Evolutionary conservation across 2,797 vertebrate genomes (phyloP).

Genomic region (Selene dorsalis): DNA sequence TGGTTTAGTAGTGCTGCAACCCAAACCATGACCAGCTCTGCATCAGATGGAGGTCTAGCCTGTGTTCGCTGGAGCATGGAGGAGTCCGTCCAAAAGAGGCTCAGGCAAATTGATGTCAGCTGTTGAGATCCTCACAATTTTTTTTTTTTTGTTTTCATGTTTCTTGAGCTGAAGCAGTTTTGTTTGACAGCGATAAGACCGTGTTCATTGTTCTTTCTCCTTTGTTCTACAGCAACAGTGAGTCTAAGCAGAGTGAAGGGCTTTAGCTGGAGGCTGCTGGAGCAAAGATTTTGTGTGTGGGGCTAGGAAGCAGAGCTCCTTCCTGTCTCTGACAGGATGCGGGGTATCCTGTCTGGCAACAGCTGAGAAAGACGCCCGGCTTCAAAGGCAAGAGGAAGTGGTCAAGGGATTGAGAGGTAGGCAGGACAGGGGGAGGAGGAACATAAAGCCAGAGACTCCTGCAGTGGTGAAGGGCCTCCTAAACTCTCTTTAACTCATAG

Average conservation of each 20-base stretch:
- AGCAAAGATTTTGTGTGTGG: slow-evolving; percentile 59
- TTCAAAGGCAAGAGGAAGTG: slow-evolving; percentile 83
- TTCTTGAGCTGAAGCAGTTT: slow-evolving; percentile 8
- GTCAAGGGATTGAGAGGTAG: slow-evolving; percentile 72
- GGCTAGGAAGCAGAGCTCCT: slow-evolving; percentile 60
- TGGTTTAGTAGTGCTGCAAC: slow-evolving; percentile 61
- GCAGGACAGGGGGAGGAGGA: slow-evolving; percentile 61
- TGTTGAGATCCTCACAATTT: slow-evolving; percentile 68
- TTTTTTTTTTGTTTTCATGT: neutral
- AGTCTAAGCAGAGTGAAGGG: slow-evolving; percentile 19
- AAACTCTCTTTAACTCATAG: slow-evolving; percentile 13
- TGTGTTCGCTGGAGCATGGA: slow-evolving; percentile 65
- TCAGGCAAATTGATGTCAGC: slow-evolving; percentile 79
- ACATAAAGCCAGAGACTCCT: slow-evolving; percentile 37
- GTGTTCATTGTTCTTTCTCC: slow-evolving; percentile 19
- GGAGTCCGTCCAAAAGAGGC: slow-evolving; percentile 61
- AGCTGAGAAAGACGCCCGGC: slow-evolving; percentile 59
- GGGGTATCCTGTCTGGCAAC: slow-evolving; percentile 82
- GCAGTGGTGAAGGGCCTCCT: slow-evolving; percentile 8
- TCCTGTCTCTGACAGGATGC: slow-evolving; percentile 82
- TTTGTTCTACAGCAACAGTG: neutral
- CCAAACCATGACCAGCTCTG: slow-evolving; percentile 62
- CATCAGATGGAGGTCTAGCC: slow-evolving; percentile 76
- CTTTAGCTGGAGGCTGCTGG: slow-evolving; percentile 60
- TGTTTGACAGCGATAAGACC: slow-evolving; percentile 33